Conservation (phyloP, 2,113 vertebrate species). For the Atlantisia rogersi region DNA sequence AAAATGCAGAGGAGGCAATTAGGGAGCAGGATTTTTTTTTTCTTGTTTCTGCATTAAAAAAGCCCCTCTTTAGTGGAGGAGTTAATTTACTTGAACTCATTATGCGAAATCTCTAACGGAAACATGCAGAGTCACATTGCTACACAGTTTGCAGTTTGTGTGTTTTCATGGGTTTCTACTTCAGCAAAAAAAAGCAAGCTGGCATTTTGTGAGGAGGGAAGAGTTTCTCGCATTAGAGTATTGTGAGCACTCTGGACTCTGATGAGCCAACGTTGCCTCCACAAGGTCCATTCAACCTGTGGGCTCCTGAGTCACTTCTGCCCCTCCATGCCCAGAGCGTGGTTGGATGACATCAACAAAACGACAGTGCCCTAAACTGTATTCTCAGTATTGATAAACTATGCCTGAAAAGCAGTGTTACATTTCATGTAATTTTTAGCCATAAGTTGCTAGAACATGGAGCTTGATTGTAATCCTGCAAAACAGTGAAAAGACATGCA, state of each 20-base stretch:
- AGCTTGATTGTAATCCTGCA: neutral
- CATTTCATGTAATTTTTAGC: neutral
- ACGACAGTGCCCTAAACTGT: neutral
- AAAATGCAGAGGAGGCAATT: neutral
- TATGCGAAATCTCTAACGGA: neutral
- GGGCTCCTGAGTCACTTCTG: neutral
- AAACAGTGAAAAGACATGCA: neutral
- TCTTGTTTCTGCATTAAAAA: neutral
- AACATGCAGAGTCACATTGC: neutral
- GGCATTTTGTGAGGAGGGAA: rapidly evolving
- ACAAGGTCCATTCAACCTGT: rapidly evolving
- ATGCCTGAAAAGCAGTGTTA: neutral
- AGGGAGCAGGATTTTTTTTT: neutral
- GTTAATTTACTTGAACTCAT: neutral
- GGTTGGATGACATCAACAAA: neutral
- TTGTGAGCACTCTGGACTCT: rapidly evolving
- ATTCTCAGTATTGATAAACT: neutral
- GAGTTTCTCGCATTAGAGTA: rapidly evolving
- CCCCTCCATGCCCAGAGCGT: rapidly evolving
- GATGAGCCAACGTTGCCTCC: rapidly evolving
- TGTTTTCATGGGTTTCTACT: neutral
- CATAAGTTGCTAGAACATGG: neutral
- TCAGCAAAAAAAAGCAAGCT: neutral
- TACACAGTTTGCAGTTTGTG: neutral
- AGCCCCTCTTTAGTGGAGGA: neutral